Base-by-base conservation (phyloP, 2,888 invertebrate genomes). In the Cheilosia pagana region DNA sequence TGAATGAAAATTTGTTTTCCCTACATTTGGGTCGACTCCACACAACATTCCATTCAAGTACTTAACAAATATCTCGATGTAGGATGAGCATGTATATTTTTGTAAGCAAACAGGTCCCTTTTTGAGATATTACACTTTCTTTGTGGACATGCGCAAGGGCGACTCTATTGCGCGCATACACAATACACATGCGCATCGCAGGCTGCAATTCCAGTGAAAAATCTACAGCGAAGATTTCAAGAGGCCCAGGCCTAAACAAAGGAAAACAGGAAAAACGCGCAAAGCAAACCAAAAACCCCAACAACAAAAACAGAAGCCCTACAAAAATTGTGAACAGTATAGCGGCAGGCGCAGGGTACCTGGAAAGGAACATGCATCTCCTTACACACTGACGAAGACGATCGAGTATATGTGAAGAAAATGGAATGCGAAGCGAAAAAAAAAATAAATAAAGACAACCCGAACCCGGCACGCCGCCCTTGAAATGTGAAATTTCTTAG, bases 271-370 rank as follows among this genome's bases (percentile, higher is more conserved):
- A 62, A 83, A 83, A 78, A 21, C 53, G 63, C 62, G 67, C 45
- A 75, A 67, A 83, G 68, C 57, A 74, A 63, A 75, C 72, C 35
- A 21, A 43, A 45, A 19, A 67, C 43, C 48, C 55, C 70, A 81
- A 75, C 57, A 81, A 75, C 77, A 86, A 78, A 81, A 78, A 76
- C 78, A 79, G 82, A 86, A 83, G 77, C 89, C 87, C 85, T 86
- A 88, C 86, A 86, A 79, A 74, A 77, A 65, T 45, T 45, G 7
- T 59, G 43, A 68, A 62, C 59, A 45, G 35, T 76, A 77, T 74
- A 57, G n/a, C n/a, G n/a, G n/a, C n/a, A n/a, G n/a, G n/a, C n/a
- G n/a, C n/a, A n/a, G 65, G 57, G 57, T 81, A 77, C 81, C 72
- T 82, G 78, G 78, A 25, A 53, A 71, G 78, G 50, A 48, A 70